Evolutionary conservation across 2,113 vertebrate genomes (phyloP).

Genomic region (Leucosticte australis): DNA sequence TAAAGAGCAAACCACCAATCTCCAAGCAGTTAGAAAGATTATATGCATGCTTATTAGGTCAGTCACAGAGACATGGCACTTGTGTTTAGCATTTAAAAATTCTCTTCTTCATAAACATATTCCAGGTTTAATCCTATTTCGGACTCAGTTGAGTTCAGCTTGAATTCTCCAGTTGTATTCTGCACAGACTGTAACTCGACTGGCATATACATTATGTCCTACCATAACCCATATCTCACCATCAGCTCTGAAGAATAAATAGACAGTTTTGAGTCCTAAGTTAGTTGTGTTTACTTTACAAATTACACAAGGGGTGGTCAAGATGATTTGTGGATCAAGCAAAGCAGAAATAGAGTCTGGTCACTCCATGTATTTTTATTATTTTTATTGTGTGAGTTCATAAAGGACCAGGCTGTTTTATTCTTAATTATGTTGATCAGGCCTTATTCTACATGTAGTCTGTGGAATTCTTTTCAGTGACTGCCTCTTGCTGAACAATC

Average conservation of each 20-base stretch:
- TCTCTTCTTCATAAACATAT: not conserved
- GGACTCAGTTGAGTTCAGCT: not conserved
- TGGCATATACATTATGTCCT: not conserved
- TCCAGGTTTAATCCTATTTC: not conserved
- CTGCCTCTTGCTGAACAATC: not conserved
- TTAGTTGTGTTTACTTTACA: not conserved
- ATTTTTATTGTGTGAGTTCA: not conserved
- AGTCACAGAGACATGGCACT: not conserved
- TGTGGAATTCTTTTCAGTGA: not conserved
- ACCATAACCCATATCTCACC: not conserved
- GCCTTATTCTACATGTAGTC: not conserved
- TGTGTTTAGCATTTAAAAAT: not conserved
- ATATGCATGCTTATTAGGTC: not conserved
- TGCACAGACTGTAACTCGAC: not conserved
- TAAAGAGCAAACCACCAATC: not conserved
- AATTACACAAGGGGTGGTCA: not conserved
- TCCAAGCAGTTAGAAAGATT: slow-evolving; percentile 1
- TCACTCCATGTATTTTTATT: not conserved
- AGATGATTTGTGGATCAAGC: slow-evolving; percentile 10
- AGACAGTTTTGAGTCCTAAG: not conserved
- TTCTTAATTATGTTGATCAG: not conserved
- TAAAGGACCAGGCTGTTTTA: not conserved
- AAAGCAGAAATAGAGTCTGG: slow-evolving; percentile 7
- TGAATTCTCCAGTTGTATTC: not conserved
- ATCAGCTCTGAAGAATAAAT: not conserved